Percentiles rank a stretch among this genome's conserved stretches.
Evolutionary conservation across 2,797 vertebrate genomes (phyloP).

Genomic region (Moxostoma hubbsi): DNA sequence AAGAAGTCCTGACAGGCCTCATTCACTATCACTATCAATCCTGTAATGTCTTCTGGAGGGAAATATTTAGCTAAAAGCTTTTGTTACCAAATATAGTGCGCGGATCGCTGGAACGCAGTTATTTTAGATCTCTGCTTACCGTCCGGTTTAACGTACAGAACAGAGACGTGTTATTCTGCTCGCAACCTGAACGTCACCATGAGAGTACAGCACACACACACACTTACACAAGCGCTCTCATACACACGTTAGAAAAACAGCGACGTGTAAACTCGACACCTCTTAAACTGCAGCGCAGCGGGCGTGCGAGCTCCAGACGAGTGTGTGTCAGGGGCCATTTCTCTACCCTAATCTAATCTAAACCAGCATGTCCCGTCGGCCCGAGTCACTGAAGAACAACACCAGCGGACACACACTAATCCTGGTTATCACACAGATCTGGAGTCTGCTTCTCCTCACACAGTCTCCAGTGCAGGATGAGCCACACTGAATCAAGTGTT

Average conservation of each 20-base stretch:
- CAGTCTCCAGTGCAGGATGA: constrained; percentile 93
- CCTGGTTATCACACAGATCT: constrained; percentile 86
- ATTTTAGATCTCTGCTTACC: not conserved
- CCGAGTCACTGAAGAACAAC: constrained; percentile 24
- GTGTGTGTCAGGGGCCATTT: constrained; percentile 21
- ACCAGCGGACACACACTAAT: constrained; percentile 13
- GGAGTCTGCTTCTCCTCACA: constrained; percentile 97
- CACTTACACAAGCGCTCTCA: not conserved
- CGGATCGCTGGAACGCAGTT: not conserved
- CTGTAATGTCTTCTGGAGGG: constrained; percentile 2
- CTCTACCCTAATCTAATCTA: constrained; percentile 55
- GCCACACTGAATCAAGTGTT: constrained; percentile 98
- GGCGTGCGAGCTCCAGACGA: not conserved
- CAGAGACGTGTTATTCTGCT: not conserved
- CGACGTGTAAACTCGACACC: not conserved
- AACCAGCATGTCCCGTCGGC: constrained; percentile 44
- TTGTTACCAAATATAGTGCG: constrained; percentile 2
- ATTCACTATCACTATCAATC: not conserved
- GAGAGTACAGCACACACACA: constrained; percentile 19
- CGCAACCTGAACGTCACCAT: constrained; percentile 21
- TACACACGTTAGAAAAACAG: not conserved
- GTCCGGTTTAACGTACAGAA: not conserved
- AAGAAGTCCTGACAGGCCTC: not conserved
- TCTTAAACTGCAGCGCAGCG: not conserved
- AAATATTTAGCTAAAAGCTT: not conserved